Conservation (phyloP, 2,888 invertebrate species). For the Tricholauxania praeusta region DNA sequence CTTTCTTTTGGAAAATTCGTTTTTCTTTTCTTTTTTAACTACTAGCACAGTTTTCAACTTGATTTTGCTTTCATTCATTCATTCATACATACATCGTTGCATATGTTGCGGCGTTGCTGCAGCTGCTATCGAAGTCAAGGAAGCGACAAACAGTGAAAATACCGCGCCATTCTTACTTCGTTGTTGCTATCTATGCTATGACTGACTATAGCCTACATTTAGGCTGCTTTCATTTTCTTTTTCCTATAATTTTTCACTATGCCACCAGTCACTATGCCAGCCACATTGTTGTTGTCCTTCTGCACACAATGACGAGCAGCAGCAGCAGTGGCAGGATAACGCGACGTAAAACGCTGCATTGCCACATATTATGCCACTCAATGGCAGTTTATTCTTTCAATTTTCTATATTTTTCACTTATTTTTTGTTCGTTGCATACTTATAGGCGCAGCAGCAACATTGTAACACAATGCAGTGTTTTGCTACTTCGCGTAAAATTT, state of each 20-base stretch:
- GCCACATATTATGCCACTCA: slow-evolving; percentile 6
- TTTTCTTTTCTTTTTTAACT: background rate
- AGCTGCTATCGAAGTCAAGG: slow-evolving; percentile 8
- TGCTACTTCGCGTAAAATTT: background rate
- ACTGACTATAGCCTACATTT: background rate
- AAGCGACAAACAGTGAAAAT: slow-evolving; percentile 1
- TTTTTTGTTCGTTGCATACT: background rate
- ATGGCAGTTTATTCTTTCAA: slow-evolving; percentile 7
- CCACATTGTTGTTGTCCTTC: too few relatives aligned
- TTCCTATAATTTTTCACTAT: background rate
- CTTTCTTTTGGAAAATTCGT: background rate
- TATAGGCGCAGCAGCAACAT: slow-evolving; percentile 11
- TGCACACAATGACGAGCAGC: too few relatives aligned
- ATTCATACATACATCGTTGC: too few relatives aligned
- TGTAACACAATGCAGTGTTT: slow-evolving; percentile 11
- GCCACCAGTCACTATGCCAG: too few relatives aligned
- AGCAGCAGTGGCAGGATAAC: background rate
- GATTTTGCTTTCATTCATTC: slow-evolving; percentile 27
- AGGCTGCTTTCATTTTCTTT: slow-evolving; percentile 13
- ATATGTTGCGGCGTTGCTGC: too few relatives aligned
- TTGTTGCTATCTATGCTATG: slow-evolving; percentile 6
- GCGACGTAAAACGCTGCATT: background rate
- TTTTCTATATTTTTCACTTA: too few relatives aligned
- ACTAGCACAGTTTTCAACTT: slow-evolving; percentile 5
- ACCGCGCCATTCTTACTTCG: background rate